A percentile compares a stretch with the other conserved stretches of the same genome.
These are phyloP conservation scores for Rhagoletis pomonella DNA, from an alignment of 1,140 invertebrate species.

Conservation along the genomic window DNA sequence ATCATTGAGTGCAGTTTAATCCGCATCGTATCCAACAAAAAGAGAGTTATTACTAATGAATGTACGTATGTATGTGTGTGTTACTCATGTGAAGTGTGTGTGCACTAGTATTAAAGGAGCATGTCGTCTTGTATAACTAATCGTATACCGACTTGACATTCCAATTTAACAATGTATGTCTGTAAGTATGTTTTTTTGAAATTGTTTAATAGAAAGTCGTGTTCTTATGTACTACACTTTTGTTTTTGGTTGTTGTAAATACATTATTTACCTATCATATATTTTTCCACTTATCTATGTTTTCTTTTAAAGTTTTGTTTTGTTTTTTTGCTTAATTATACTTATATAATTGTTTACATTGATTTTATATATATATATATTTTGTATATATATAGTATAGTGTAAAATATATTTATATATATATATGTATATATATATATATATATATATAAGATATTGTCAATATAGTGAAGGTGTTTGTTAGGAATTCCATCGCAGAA, in stretches of 20 bases:
- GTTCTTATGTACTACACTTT: slow-evolving; percentile 3
- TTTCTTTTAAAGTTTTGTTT: neutral
- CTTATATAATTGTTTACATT: slow-evolving; percentile 57
- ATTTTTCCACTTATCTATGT: slow-evolving; percentile 27
- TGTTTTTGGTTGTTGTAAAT: slow-evolving; percentile 11
- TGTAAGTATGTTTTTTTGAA: no score
- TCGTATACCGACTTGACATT: neutral
- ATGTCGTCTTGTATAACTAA: neutral
- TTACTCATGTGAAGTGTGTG: neutral
- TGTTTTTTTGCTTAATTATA: neutral
- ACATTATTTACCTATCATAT: slow-evolving; percentile 10
- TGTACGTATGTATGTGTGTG: no score
- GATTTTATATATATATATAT: slow-evolving; percentile 67
- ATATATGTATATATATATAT: no score
- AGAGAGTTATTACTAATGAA: no score
- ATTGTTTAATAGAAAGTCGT: neutral
- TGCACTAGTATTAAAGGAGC: neutral
- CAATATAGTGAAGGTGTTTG: slow-evolving; percentile 74
- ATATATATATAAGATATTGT: slow-evolving; percentile 73
- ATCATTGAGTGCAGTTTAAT: no score
- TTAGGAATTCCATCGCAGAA: slow-evolving; percentile 61
- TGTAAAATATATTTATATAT: slow-evolving; percentile 72
- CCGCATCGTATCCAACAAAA: no score
- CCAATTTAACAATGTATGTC: slow-evolving; percentile 10
- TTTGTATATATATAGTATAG: slow-evolving; percentile 63